Evolutionary conservation across 2,797 vertebrate genomes (phyloP), one percentile per base, ranked within the genome.

Genomic region (Oreonectes daqikongensis): DNA sequence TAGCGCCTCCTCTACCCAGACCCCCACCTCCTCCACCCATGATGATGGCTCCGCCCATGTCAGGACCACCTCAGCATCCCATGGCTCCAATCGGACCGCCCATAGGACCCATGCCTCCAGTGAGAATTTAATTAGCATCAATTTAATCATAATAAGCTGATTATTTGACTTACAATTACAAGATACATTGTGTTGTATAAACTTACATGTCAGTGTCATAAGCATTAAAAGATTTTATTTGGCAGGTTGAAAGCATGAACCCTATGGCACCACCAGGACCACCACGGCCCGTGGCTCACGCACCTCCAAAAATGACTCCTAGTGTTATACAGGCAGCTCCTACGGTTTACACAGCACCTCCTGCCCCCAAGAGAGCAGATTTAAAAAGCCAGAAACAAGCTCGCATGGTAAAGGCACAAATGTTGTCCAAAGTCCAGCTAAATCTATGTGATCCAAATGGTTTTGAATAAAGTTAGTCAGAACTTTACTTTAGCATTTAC

Each of bases 11-110:
- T 3, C 80, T 97, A 69, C 93, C 95, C 2, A 90, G 95, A 1
- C 93, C 93, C 35, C 95, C 96, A 7, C 96, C 95, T 0, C 94
- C 95, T 60, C 95, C 95, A 11, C 96, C 95, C 17, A 95, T 96
- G 90, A 92, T 95, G 90, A 93, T 96, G 84, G 90, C 94, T 0
- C 94, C 95, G 17, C 89, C 93, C 0, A 86, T 95, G 88, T 92
- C 94, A 30, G 89, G 90, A 35, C 89, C 82, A 64, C 92, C 86
- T 0, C 92, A 89, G 0, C 90, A 91, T 28, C 89, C 85, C 14
- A 87, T 85, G 59, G 87, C 66, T n/a, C 91, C 82, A 2, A 72
- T 85, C 6, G 80, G 79, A 15, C 81, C 90, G 24, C 87, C 88
- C 10, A 90, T 94, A 81, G 83, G 79, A 18, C 90, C 90, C 53